Evolutionary conservation across 2,113 vertebrate genomes (phyloP), one percentile per base, ranked within the genome.

Genomic region (Ahaetulla prasina): DNA sequence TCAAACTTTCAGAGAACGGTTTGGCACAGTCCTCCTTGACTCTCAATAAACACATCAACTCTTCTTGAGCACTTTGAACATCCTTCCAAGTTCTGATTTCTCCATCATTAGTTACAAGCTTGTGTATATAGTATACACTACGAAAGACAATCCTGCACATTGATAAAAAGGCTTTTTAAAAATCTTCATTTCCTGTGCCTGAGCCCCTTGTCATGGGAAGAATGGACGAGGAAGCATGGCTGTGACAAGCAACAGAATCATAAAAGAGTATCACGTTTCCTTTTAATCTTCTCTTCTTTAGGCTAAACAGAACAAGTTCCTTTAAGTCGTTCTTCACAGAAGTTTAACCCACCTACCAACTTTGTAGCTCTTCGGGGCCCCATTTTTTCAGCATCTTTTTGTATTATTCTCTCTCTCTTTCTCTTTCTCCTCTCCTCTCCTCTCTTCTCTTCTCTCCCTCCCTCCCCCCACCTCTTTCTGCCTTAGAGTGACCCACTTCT

Each of bases 181-280:
- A 57, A 54, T 53, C 35, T 93, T n/a, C 0, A 0, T 4, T 89
- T 39, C 92, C 89, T 25, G 91, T 18, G 87, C 2, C 60, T 25
- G 25, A 1, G 87, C 43, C 88, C 8, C 27, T 88, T 91, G 18
- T 43, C 8, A 80, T 80, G 87, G 43, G 90, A 88, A 43, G 80
- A 84, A 86, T n/a, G 85, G n/a, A 30, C 1, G 43, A 27, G 47
- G 91, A 68, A 53, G 85, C 39, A 53, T 8, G 35, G 39, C 47
- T 88, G 27, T 8, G 57, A 16, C 74, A 91, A 14, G 85, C 91
- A 95, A 86, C 93, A 90, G 43, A 68, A 90, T 80, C 52, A 0
- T 11, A 86, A 30, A 8, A 47, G 63, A 16, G 63, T 39, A 80
- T 39, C n/a, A 20, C 9, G 35, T 80, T 80, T 80, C 35, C 68